Percentiles rank a stretch among this genome's conserved stretches.
Evolutionary conservation across 1,140 invertebrate species (phyloP).

Genomic region (Sitophilus oryzae): DNA sequence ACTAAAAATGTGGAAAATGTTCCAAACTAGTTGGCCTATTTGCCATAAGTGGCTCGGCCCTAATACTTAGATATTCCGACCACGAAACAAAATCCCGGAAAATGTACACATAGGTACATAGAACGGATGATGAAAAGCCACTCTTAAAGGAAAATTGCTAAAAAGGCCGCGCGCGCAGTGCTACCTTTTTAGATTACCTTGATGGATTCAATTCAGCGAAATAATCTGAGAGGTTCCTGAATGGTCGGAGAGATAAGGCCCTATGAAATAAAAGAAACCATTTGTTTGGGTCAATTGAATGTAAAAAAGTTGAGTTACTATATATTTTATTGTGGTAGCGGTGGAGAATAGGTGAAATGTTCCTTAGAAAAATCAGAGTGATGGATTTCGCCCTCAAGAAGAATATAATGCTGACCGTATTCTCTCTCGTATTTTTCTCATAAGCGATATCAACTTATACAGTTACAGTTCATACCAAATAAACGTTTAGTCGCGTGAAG

Average conservation of each 20-base stretch:
- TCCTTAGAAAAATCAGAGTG: neutral
- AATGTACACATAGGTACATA: conserved; percentile 10
- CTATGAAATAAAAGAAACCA: conserved; percentile 21
- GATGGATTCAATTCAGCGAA: conserved; percentile 25
- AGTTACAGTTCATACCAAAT: no score
- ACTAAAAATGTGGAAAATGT: neutral
- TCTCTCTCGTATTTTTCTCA: no score
- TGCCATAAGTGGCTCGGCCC: neutral
- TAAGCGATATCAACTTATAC: no score
- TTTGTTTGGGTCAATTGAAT: conserved; percentile 23
- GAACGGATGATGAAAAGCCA: conserved; percentile 17
- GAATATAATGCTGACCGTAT: no score
- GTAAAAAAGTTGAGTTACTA: conserved; percentile 4
- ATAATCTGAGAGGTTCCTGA: conserved; percentile 25
- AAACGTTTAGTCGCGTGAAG: no score
- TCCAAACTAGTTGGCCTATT: neutral
- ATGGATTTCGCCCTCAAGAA: no score
- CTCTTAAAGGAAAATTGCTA: conserved; percentile 21
- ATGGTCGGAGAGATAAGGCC: conserved; percentile 18
- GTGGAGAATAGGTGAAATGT: neutral
- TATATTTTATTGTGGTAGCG: neutral
- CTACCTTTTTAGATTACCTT: conserved; percentile 26
- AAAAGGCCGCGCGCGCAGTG: conserved; percentile 17
- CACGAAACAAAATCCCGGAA: conserved; percentile 12
- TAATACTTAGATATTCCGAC: conserved; percentile 11